These are phyloP conservation scores for Cheilosia vernalis DNA, from an alignment of 2,888 invertebrate species.

Conservation along the genomic window DNA sequence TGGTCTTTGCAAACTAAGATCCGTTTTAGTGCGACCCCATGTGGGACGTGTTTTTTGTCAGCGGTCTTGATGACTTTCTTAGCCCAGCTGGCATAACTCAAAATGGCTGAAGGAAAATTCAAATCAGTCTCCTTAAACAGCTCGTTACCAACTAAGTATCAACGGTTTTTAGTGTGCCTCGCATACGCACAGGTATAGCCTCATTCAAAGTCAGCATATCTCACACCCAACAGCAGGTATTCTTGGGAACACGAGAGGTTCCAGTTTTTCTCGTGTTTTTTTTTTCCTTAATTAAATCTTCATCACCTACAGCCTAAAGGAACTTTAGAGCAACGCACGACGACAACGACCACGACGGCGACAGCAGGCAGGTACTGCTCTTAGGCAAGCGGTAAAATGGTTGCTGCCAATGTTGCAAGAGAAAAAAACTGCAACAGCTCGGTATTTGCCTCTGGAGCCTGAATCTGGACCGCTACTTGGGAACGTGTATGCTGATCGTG, in stretches of 20 bases:
- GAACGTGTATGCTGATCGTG: constrained; percentile 68
- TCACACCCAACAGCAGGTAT: constrained; percentile 61
- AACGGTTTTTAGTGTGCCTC: constrained; percentile 27
- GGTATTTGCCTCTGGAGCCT: constrained; percentile 39
- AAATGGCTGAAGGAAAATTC: constrained; percentile 11
- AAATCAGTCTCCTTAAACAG: constrained; percentile 28
- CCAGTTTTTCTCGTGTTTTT: constrained; percentile 47
- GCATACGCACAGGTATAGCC: neutral
- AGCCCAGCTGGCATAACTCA: neutral
- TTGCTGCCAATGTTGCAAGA: constrained; percentile 31
- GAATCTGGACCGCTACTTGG: constrained; percentile 25
- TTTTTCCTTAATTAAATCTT: constrained; percentile 67
- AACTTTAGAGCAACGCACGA: constrained; percentile 22
- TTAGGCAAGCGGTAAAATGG: constrained; percentile 68
- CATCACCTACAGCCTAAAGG: constrained; percentile 60
- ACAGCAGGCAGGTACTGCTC: neutral
- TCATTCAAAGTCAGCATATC: constrained; percentile 59
- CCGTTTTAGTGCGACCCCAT: no score
- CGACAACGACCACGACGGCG: constrained; percentile 17
- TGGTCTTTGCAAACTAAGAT: no score
- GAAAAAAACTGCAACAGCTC: constrained; percentile 36
- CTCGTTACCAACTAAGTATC: constrained; percentile 11
- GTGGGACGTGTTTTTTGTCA: no score
- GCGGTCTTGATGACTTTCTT: no score
- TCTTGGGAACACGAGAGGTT: constrained; percentile 44